Evolutionary conservation across 2,888 invertebrate species (phyloP), one percentile per base, ranked within the genome.

Genomic region (Chrysopilus asiliformis): DNA sequence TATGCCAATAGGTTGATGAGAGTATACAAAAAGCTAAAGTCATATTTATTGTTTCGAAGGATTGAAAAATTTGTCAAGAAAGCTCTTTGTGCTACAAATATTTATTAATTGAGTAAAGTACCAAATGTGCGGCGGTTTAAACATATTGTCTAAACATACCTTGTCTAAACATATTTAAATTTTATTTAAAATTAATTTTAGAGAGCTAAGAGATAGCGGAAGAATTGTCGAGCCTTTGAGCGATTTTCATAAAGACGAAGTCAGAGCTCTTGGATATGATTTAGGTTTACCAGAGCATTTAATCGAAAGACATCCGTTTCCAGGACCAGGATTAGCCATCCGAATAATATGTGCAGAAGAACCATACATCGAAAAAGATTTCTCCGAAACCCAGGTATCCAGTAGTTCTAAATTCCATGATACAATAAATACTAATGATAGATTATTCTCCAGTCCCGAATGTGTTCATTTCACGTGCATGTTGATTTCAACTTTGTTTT

Each of bases 161-260:
- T n/a, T n/a, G n/a, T n/a, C n/a, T n/a, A n/a, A n/a, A n/a, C n/a
- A n/a, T n/a, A n/a, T n/a, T 2, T 45, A 20, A 18, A 24, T 25
- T 34, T 27, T n/a, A n/a, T n/a, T n/a, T n/a, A n/a, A n/a, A n/a
- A n/a, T n/a, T 20, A 26, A 20, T 38, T 39, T 15, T 39, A 62
- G 87, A 49, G 67, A 80, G 49, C 60, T 79, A 48, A 64, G 79
- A 26, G 68, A 68, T 38, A 70, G 77, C 39, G 93, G 94, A 9
- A 71, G 89, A 36, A 94, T 98, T 14, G 83, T 98, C 9, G 98
- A 98, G 64, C 98, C 98, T n/a, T 70, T 98, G 38, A 83, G 81
- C 64, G 97, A 98, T 68, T 99, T 98, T 60, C 98, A 99, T 64
- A 98, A 98, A 68, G 97, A 97, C 57, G 97, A 97, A 72, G 82